phyloP scores from a whole-genome alignment of 2,888 invertebrate genomes.

The Rhagium mordax region DNA sequence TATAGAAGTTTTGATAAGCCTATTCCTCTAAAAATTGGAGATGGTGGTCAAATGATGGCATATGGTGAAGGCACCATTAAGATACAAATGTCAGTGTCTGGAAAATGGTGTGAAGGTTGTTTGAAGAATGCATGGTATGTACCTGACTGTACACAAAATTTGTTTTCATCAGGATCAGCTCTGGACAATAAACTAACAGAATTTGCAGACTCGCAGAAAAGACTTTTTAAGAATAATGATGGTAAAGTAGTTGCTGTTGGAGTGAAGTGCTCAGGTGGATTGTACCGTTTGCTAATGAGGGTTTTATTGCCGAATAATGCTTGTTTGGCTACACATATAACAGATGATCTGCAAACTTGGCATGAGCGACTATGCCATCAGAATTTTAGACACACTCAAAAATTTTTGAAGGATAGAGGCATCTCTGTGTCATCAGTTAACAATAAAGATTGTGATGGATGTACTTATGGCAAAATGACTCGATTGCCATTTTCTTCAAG shows the following conservation, averaged over 20 bases:
- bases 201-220: not conserved
- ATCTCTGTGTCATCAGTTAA: not conserved
- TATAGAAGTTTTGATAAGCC: not conserved
- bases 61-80: conserved; percentile 5
- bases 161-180: conserved; percentile 7
- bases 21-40: not conserved
- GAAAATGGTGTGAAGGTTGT: conserved; percentile 10
- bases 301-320: too few species aligned
- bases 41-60: conserved; percentile 6
- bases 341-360: too few species aligned
- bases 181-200: conserved; percentile 9
- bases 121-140: conserved; percentile 14
- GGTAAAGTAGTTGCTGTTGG: too few species aligned
- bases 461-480: too few species aligned
- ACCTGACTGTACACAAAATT: conserved; percentile 4
- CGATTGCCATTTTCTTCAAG: too few species aligned
- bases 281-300: conserved; percentile 16
- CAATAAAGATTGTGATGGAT: too few species aligned
- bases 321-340: too few species aligned
- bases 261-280: not conserved
- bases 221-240: too few species aligned
- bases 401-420: not conserved
- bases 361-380: not conserved
- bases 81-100: not conserved
- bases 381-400: not conserved